Base-by-base conservation (phyloP, 37 sponge, comb jelly and placozoan genomes). In the Crambe crambe region DNA sequence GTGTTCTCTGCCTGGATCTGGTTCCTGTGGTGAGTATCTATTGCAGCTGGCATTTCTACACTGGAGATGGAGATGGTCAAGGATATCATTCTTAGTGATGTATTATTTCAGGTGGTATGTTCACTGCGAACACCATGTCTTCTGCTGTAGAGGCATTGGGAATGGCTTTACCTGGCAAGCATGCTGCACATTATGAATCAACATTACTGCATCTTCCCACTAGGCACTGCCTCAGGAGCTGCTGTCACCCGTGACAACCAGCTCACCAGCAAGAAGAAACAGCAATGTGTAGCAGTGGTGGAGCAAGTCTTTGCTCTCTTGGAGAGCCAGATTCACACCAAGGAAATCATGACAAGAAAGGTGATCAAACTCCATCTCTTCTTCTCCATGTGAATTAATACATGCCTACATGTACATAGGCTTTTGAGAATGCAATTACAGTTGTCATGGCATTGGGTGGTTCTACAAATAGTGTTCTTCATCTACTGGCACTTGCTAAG, bases 111-210 rank as follows among this genome's bases (percentile, higher is more conserved):
- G 91, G 91, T 31, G 91, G 91, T 6, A 90, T 90, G 93, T 92
- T 81, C 57, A 92, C 89, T 39, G 93, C 93, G 17, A 92, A 88
- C 72, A 88, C 93, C n/a, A 92, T 92, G 89, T 89, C 85, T 12
- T 79, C 85, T 54, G 85, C 86, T 56, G 73, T 92, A 30, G 89
- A 84, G 41, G 89, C 93, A 51, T 56, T 88, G 40, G 89, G 89
- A 58, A 88, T 88, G 78, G 76, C 86, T 12, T 67, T 79, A 34
- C 89, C 93, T 41, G 89, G 92, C 84, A 64, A 32, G 63, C 47
- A 22, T 21, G 8, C 6, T 18, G 9, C 15, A 51, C 54, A 51
- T 15, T 18, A 9, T 15, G 9, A 51, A 51, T 51, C 54, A 18
- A 51, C 54, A 51, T 51, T 51, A 9, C 15, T 51, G 9, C 54